These are phyloP conservation scores for Anguilla obscura DNA, from an alignment of 2,797 vertebrate species.

Conservation along the genomic window DNA sequence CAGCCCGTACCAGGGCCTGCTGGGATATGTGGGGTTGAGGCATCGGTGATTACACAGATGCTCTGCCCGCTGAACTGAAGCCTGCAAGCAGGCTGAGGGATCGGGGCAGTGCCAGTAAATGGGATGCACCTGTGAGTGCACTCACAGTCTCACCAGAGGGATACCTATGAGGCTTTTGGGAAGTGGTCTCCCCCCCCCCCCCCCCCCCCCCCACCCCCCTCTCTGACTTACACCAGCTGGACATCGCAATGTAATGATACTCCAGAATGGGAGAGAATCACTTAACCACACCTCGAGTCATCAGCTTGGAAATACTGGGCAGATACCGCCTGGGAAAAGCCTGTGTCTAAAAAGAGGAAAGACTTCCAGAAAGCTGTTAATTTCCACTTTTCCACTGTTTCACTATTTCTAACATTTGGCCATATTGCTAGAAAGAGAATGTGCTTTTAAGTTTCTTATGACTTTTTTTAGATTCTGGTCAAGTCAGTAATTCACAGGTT, in stretches of 20 bases:
- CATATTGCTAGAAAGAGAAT: neutral
- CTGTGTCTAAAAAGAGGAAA: neutral
- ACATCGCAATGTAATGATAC: neutral
- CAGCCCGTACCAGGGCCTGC: constrained; percentile 29
- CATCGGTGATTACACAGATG: constrained; percentile 43
- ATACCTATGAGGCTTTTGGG: neutral
- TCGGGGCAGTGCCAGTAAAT: neutral
- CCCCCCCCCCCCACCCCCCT: neutral
- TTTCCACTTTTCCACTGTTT: neutral
- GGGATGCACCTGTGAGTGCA: neutral
- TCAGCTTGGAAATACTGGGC: neutral
- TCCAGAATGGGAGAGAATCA: constrained; percentile 1
- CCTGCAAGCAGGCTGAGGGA: constrained; percentile 20
- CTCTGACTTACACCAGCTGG: neutral
- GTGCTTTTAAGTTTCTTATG: neutral
- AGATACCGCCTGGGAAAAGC: neutral
- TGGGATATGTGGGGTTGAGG: constrained; percentile 39
- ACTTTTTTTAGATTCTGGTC: neutral
- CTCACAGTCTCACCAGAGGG: neutral
- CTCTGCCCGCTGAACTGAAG: constrained; percentile 36
- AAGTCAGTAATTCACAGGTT: neutral
- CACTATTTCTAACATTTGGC: neutral
- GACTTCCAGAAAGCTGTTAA: neutral
- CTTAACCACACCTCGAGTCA: neutral
- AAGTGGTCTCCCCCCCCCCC: neutral